Evolutionary conservation across 2,113 vertebrate species (phyloP), one percentile per base, ranked within the genome.

Genomic region (Antidorcas marsupialis): DNA sequence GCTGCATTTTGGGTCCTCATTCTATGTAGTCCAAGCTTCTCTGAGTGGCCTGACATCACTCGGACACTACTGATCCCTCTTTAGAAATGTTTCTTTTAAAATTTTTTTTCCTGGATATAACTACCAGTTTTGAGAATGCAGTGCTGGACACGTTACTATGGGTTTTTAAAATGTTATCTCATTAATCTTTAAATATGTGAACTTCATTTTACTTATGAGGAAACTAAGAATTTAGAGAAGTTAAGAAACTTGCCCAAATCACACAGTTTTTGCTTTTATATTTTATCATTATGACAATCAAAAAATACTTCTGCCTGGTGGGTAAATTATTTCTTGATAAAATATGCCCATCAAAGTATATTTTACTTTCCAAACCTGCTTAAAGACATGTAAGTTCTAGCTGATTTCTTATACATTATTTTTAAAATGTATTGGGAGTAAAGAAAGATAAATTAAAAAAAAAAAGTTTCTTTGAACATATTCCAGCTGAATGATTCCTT

Each of bases 281-380:
- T 62, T 91, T 89, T 78, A 87, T 78, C 25, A 67, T 27, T 30
- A 62, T 62, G 33, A 79, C 3, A 88, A 91, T 60, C 71, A 52
- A 85, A 97, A 93, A 74, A 36, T 36, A 36, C 47, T 71, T 85
- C 52, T 94, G 28, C 21, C 30, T 47, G 53, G 33, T 82, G 6
- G 45, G 19, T 57, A 82, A 91, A 74, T 60, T 95, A 92, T 74
- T 92, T 15, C 16, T 82, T 89, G 36, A 82, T 82, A 21, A 91
- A 93, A 84, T 89, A 62, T 87, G 8, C 14, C 28, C 33, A 81
- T 62, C 36, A 88, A 96, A 95, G n/a, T 15, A 67, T 36, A 91
- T 19, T 92, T 92, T 94, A 89, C 25, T 92, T 96, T 83, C n/a
- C 50, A 94, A 94, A 92, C 19, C 19, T 94, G 7, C 57, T 85